Evolutionary conservation across 1,140 invertebrate species (phyloP), one percentile per base, ranked within the genome.

Genomic region (Brachionus rubens): DNA sequence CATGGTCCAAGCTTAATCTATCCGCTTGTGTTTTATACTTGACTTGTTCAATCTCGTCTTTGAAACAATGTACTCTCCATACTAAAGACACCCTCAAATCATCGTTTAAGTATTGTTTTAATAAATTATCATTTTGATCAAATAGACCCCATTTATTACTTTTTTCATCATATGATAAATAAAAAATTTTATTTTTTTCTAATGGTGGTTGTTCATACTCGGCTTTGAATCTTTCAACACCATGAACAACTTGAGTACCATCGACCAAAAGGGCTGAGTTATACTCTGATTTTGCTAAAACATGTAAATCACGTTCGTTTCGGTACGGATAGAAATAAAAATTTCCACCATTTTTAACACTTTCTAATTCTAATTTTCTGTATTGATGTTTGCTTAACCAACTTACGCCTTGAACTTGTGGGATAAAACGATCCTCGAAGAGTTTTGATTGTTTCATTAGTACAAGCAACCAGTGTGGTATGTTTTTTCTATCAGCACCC

Each of bases 191-290:
- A 50, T 70, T 70, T 33, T 70, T 70, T 50, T 33, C 41, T 33
- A 70, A 50, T 24, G 65, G 65, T 48, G 65, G 65, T 50, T 47
- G 65, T 9, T 70, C 47, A 19, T n/a, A 28, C 19, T 70, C 65
- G 12, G 65, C 36, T 33, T 70, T 70, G 19, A 30, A 70, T 70
- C 65, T 14, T 33, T 70, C 65, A 10, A 70, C 65, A 14, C 65
- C 65, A 46, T 70, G 65, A n/a, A 70, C 65, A 14, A 70, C 65
- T 50, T 70, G 65, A 24, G 65, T 70, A 46, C 65, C 65, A 50
- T 70, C 65, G 14, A 70, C 65, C 16, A 70, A 14, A 5, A 70
- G n/a, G 21, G 65, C 65, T n/a, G 65, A 47, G 19, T 70, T 70
- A 46, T 21, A 70, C 10, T 70, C 65, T 43, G 65, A 70, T 19